Percentiles rank a stretch among this genome's conserved stretches.
Evolutionary conservation across 1,140 invertebrate species (phyloP).

Genomic region (Tetramorium simillimum): DNA sequence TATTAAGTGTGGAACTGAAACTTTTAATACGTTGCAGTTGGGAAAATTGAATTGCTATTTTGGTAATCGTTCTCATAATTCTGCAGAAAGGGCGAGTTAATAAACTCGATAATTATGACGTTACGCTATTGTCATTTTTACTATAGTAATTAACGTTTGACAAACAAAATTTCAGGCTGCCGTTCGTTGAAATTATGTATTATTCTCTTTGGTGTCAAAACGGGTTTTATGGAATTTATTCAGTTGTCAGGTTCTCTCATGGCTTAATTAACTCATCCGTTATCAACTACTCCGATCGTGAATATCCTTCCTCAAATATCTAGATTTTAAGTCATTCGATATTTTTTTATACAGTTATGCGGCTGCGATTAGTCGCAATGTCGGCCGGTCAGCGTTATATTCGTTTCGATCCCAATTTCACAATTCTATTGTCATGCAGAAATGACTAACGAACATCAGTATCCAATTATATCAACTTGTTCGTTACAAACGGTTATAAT

Average conservation of each 20-base stretch:
- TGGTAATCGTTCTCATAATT: slow-evolving; percentile 38
- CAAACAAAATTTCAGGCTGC: background rate
- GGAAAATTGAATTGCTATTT: slow-evolving; percentile 48
- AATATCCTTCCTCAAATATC: background rate
- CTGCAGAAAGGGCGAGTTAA: slow-evolving; percentile 1
- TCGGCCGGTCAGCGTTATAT: background rate
- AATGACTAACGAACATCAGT: slow-evolving; percentile 17
- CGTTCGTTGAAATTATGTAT: background rate
- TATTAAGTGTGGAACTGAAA: slow-evolving; percentile 50
- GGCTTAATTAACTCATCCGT: slow-evolving; percentile 20
- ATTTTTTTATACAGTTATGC: background rate
- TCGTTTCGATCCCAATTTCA: slow-evolving; percentile 1
- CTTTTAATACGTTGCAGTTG: slow-evolving; percentile 43
- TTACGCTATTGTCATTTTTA: slow-evolving; percentile 24
- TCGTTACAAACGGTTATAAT: background rate
- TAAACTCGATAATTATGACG: slow-evolving; percentile 31
- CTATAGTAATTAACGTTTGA: slow-evolving; percentile 16
- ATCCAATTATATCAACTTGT: slow-evolving; percentile 20
- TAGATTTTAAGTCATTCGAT: slow-evolving; percentile 13
- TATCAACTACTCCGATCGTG: background rate
- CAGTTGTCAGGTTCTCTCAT: background rate
- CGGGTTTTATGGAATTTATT: background rate
- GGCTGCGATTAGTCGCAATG: background rate
- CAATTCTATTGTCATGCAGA: background rate
- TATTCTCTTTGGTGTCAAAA: slow-evolving; percentile 4